A percentile compares a stretch with the other conserved stretches of the same genome.
Conservation (phyloP, 1,140 invertebrate genomes). For the Brachionus koreanus region DNA sequence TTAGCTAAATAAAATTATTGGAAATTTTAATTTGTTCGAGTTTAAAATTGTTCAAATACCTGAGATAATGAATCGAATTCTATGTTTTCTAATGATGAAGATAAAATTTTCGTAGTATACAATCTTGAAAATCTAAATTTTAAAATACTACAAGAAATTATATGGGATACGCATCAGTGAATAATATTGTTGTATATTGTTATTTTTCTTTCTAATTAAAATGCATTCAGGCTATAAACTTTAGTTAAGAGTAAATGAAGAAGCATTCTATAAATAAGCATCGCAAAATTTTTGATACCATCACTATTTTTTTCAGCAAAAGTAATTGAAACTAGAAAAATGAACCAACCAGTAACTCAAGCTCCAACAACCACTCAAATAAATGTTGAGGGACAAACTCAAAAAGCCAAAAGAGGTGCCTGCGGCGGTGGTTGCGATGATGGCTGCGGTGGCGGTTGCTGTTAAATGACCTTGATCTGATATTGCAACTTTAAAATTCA, state of each 20-base stretch:
- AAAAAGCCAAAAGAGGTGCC: conserved; percentile 16
- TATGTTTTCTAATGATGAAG: neutral
- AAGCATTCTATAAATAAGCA: neutral
- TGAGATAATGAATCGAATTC: neutral
- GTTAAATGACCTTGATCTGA: neutral
- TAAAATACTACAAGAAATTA: neutral
- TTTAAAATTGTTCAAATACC: neutral
- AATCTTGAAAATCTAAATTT: neutral
- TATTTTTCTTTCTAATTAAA: neutral
- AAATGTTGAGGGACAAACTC: conserved; percentile 5
- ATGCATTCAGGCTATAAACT: neutral
- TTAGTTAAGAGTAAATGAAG: neutral
- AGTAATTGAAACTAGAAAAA: conserved; percentile 14
- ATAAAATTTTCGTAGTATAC: neutral
- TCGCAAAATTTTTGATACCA: neutral
- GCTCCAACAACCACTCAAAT: conserved; percentile 28
- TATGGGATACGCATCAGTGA: neutral
- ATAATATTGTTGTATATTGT: neutral
- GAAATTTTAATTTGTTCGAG: neutral
- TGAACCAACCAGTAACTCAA: conserved; percentile 13
- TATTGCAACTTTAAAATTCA: neutral
- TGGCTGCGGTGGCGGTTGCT: conserved; percentile 1
- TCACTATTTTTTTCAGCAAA: neutral
- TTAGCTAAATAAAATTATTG: neutral
- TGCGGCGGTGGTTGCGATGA: neutral